Percentiles rank a stretch among this genome's conserved stretches.
Conservation (phyloP, 2,888 invertebrate species). For the Diarsia dahlii region DNA sequence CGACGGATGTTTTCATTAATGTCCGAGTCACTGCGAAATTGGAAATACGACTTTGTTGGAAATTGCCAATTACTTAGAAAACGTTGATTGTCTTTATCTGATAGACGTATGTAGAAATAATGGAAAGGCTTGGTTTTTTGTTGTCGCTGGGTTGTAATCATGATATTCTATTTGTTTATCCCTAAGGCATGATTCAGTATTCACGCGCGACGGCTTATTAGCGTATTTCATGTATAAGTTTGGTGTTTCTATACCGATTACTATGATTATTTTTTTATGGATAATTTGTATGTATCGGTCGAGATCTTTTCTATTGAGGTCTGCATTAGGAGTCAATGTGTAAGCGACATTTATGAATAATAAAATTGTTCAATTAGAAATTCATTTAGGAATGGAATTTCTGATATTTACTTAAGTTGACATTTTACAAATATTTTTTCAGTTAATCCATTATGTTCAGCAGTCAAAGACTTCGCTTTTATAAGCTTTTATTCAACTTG, state of each 20-base stretch:
- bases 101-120: conserved; percentile 31
- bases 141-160: conserved; percentile 23
- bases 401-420: background rate
- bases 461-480: too few relatives aligned
- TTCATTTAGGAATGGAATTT: conserved; percentile 21
- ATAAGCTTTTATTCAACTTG: too few relatives aligned
- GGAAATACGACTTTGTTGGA: conserved; percentile 69
- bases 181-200: too few relatives aligned
- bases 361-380: conserved; percentile 17
- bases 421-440: background rate
- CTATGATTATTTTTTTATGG: conserved; percentile 41
- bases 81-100: conserved; percentile 44
- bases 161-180: conserved; percentile 44
- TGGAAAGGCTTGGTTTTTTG: conserved; percentile 39
- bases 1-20: conserved; percentile 77
- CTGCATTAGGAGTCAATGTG: conserved; percentile 9
- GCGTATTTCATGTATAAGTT: too few relatives aligned
- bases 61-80: conserved; percentile 72
- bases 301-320: conserved; percentile 24
- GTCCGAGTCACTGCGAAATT: conserved; percentile 67
- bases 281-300: conserved; percentile 43
- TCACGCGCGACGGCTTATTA: too few relatives aligned
- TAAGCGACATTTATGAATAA: conserved; percentile 23
- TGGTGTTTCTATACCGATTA: too few relatives aligned
- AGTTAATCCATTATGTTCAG: background rate